Percentiles rank a stretch among this genome's conserved stretches.
These are phyloP conservation scores for Pelobates fuscus DNA, from an alignment of 2,113 vertebrate species.

Conservation along the genomic window DNA sequence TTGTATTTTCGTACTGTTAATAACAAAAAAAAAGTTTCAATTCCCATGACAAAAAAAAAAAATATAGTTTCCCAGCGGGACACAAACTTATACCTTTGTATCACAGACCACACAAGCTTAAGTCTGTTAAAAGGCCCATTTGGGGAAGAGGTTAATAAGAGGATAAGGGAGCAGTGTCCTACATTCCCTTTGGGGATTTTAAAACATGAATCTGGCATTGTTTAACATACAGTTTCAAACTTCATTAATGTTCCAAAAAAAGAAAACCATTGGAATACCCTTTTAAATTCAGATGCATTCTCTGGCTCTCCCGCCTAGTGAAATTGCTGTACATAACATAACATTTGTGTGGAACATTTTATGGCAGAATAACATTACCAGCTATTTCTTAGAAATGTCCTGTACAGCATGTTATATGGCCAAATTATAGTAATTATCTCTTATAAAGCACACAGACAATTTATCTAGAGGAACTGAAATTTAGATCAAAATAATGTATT, in stretches of 20 bases:
- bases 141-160: not conserved
- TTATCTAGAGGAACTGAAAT: no score
- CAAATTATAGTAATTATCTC: slow-evolving; percentile 17
- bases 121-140: no score
- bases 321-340: slow-evolving; percentile 6
- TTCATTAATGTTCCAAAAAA: not conserved
- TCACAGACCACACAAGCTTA: no score
- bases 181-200: not conserved
- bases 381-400: slow-evolving; percentile 11
- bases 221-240: not conserved
- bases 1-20: no score
- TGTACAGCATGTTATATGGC: slow-evolving; percentile 22
- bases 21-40: no score
- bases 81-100: no score
- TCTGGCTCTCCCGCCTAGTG: not conserved
- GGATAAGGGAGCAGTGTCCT: not conserved
- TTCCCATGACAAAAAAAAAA: no score
- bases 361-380: no score
- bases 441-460: not conserved
- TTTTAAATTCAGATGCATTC: not conserved
- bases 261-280: not conserved
- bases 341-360: not conserved
- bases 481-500: no score
- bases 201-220: not conserved
- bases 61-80: no score